A percentile compares a stretch with the other conserved stretches of the same genome.
Conservation (phyloP, 2,888 invertebrate species). For the Calephelis perditalis region DNA sequence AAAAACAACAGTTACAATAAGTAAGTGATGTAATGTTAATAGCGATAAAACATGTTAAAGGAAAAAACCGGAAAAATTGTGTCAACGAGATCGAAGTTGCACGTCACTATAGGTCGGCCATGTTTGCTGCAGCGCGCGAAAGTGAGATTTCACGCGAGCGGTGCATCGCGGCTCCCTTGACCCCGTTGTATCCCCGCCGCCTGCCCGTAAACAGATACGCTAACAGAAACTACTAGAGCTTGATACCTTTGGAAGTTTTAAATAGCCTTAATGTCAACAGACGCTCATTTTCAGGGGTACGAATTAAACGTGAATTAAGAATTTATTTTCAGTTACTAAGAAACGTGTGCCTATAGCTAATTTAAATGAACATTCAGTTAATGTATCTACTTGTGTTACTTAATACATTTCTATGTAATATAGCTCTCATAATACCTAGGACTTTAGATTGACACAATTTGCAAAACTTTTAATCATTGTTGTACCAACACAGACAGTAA, state of each 20-base stretch:
- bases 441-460: too few species aligned
- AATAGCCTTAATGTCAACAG: constrained; percentile 6
- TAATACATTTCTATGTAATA: too few species aligned
- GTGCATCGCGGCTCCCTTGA: constrained; percentile 76
- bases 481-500: too few species aligned
- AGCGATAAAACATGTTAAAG: constrained; percentile 16
- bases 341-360: too few species aligned
- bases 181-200: constrained; percentile 53
- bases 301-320: too few species aligned
- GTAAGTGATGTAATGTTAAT: not conserved
- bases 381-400: too few species aligned
- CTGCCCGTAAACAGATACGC: constrained; percentile 33
- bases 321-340: too few species aligned
- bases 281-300: not conserved
- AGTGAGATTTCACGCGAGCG: constrained; percentile 76
- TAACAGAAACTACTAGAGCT: constrained; percentile 53
- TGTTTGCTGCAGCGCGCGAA: constrained; percentile 73
- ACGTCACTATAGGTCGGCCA: constrained; percentile 60
- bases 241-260: constrained; percentile 37
- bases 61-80: constrained; percentile 38
- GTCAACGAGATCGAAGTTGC: constrained; percentile 60
- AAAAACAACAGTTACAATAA: constrained; percentile 7
- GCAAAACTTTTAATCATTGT: too few species aligned
- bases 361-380: too few species aligned
- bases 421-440: too few species aligned